Base-by-base conservation (phyloP, 2,888 invertebrate genomes). In the Eupithecia insigniata region DNA sequence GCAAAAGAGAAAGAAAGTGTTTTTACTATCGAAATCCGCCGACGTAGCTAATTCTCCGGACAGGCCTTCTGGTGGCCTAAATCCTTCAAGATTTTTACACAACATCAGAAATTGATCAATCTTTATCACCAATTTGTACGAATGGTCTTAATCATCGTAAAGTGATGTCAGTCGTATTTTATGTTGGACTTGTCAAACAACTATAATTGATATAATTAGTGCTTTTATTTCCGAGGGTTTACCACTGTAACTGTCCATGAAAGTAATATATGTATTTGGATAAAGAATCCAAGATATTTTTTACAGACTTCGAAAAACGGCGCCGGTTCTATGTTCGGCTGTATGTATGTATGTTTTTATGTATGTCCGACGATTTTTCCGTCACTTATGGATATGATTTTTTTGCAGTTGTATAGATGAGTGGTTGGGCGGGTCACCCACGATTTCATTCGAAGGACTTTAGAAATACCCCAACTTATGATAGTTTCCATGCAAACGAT, bases 81-180 rank as follows among this genome's bases (percentile, higher is more conserved):
- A 36, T 64, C 14, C 18, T 30, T 30, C 26, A 36, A 36, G 36
- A 62, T 18, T 36, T 22, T 34, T 18, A 32, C 51, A 28, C 36
- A 36, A 67, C 67, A 67, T 4, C 66, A 18, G 18, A 46, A 22
- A 34, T 55, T 58, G 51, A 58, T 55, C 46, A 30, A 61, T 30
- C 70, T 64, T 36, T 64, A 64, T 64, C 64, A 36, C 64, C 64
- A 64, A 64, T 64, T 39, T 36, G 22, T 34, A 36, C 22, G 36
- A 64, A 22, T 62, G 62, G 64, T 36, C 34, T 10, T 64, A 39
- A 64, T 39, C 64, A 64, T 36, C 64, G 64, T 64, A 64, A 64
- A 39, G 26, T 16, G 26, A 16, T 5, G 22, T 64, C 36, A 64
- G 36, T 64, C 36, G 64, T 36, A 64, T 36, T 64, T 64, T 64